These are phyloP conservation scores for Nipponia nippon DNA, from an alignment of 2,113 vertebrate genomes.

Conservation along the genomic window DNA sequence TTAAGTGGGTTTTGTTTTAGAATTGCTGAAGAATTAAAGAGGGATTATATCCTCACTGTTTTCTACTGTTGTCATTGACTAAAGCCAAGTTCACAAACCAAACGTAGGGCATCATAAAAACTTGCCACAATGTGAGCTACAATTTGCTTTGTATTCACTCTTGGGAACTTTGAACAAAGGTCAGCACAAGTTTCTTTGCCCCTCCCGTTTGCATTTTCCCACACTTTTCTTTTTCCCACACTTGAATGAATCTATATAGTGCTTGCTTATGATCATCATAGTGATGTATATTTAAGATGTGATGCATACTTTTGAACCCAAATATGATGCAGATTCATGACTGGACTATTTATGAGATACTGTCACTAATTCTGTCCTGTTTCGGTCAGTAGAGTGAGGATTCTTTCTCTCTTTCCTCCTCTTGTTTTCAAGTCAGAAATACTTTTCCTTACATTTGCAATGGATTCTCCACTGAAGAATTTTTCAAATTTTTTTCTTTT, in stretches of 20 bases:
- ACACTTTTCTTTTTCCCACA: slow-evolving; percentile 46
- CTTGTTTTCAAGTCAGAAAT: background rate
- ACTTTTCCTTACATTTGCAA: background rate
- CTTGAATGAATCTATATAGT: background rate
- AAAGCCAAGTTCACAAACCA: background rate
- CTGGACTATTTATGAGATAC: background rate
- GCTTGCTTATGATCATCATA: background rate
- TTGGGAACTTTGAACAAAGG: slow-evolving; percentile 56
- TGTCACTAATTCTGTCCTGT: background rate
- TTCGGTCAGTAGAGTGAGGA: background rate
- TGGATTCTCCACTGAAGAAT: background rate
- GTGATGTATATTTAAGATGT: background rate
- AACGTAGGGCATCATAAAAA: background rate
- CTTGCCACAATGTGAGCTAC: background rate
- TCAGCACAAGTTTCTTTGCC: slow-evolving; percentile 1
- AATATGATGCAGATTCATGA: background rate
- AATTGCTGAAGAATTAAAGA: background rate
- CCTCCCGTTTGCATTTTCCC: slow-evolving; percentile 60
- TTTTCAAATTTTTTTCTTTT: background rate
- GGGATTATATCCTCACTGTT: background rate
- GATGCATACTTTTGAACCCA: background rate
- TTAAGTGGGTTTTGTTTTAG: background rate
- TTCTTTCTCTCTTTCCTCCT: background rate
- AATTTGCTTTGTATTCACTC: slow-evolving; percentile 20
- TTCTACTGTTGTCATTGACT: background rate